These are phyloP conservation scores for Copidosoma aretas DNA, from an alignment of 2,888 invertebrate genomes.

Conservation along the genomic window DNA sequence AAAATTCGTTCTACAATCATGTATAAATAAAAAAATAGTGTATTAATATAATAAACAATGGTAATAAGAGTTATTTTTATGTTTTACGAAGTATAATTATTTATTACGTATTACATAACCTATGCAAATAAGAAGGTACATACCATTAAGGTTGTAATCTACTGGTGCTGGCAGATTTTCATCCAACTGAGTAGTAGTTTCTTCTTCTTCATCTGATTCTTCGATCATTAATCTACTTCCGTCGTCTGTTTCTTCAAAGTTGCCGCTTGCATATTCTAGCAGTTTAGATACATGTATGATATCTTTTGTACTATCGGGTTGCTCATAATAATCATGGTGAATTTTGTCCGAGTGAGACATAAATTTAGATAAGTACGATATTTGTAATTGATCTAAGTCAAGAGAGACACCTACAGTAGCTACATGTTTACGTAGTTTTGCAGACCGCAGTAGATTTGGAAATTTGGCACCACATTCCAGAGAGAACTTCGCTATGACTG, in stretches of 20 bases:
- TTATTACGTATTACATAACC: too few species aligned
- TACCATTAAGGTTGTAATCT: too few species aligned
- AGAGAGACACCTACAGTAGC: constrained; percentile 19
- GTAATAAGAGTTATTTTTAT: too few species aligned
- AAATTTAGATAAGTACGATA: constrained; percentile 17
- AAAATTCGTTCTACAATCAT: too few species aligned
- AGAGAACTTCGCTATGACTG: neutral
- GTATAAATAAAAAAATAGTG: too few species aligned
- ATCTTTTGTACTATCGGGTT: constrained; percentile 17
- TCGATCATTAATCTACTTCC: neutral
- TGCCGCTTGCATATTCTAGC: constrained; percentile 14
- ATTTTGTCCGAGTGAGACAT: constrained; percentile 28
- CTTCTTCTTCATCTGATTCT: neutral
- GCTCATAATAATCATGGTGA: constrained; percentile 17
- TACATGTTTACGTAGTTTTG: constrained; percentile 28
- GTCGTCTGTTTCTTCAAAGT: neutral
- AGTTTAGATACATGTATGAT: constrained; percentile 14
- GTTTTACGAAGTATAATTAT: too few species aligned
- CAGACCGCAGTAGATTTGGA: neutral
- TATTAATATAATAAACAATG: too few species aligned
- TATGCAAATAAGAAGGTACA: too few species aligned
- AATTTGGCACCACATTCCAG: constrained; percentile 2
- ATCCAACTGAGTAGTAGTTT: too few species aligned
- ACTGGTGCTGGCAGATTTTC: too few species aligned
- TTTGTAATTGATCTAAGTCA: constrained; percentile 3